Evolutionary conservation across 1,140 invertebrate species (phyloP).

Genomic region (Cydia fagiglandana): DNA sequence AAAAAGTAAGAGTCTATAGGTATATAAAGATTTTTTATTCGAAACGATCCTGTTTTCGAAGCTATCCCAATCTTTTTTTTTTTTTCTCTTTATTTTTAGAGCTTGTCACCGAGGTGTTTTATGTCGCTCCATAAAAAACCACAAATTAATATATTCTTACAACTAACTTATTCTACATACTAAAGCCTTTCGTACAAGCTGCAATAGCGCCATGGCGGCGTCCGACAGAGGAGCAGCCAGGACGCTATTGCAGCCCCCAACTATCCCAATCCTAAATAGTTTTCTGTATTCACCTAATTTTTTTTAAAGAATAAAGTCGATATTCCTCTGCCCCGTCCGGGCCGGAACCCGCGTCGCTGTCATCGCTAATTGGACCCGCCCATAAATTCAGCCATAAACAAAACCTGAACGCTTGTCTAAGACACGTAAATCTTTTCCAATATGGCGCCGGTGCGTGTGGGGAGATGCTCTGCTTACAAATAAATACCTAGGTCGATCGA

Average conservation of each 20-base stretch:
- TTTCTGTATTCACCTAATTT: not conserved
- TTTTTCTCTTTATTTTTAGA: too few species aligned
- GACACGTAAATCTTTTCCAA: conserved; percentile 15
- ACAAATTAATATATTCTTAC: too few species aligned
- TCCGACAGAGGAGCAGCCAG: too few species aligned
- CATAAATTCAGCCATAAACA: conserved; percentile 15
- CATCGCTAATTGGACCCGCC: conserved; percentile 8
- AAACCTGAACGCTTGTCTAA: conserved; percentile 13
- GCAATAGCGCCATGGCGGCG: too few species aligned
- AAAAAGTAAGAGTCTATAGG: too few species aligned
- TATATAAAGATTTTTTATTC: not conserved
- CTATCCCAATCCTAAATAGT: not conserved
- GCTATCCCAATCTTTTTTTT: not conserved
- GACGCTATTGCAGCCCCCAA: too few species aligned
- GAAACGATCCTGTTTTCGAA: not conserved
- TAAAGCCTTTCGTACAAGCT: too few species aligned
- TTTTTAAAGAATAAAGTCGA: not conserved
- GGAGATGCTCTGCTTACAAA: not conserved
- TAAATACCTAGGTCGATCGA: too few species aligned
- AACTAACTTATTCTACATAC: too few species aligned
- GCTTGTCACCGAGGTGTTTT: too few species aligned
- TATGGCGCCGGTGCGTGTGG: not conserved
- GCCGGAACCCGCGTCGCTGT: not conserved
- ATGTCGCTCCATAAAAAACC: too few species aligned
- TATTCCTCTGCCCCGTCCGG: not conserved